A percentile compares a stretch with the other conserved stretches of the same genome.
phyloP scores from a whole-genome alignment of 2,797 vertebrate genomes.

The Labeo calbasu region DNA sequence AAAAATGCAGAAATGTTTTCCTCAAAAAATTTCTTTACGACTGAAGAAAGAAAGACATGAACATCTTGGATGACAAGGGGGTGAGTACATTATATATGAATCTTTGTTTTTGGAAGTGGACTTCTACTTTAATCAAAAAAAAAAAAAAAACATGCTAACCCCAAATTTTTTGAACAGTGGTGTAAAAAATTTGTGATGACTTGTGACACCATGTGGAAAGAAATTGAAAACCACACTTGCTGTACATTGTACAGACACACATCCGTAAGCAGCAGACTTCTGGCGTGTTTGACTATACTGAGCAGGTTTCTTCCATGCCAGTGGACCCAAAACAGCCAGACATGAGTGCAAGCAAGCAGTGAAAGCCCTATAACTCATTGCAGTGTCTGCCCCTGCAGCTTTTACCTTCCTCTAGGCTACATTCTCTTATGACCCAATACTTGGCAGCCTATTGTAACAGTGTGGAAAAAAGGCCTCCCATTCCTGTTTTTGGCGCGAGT shows the following conservation, averaged over 20 bases:
- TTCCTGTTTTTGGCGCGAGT: slow-evolving; percentile 59
- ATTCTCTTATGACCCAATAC: slow-evolving; percentile 58
- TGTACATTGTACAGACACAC: slow-evolving; percentile 21
- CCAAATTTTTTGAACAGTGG: not conserved
- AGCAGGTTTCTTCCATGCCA: slow-evolving; percentile 15
- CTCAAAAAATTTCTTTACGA: no score
- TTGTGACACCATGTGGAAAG: not conserved
- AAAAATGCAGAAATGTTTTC: no score
- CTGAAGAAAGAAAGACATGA: no score
- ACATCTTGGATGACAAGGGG: no score
- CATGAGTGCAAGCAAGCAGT: slow-evolving; percentile 48
- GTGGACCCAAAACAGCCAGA: slow-evolving; percentile 21
- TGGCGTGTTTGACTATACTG: not conserved
- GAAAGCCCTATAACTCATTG: slow-evolving; percentile 54
- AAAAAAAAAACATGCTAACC: not conserved
- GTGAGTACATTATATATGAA: no score
- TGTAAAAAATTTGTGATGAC: not conserved
- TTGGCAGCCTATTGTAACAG: slow-evolving; percentile 53
- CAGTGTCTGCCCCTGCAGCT: slow-evolving; percentile 53
- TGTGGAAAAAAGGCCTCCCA: slow-evolving; percentile 51
- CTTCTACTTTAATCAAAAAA: no score
- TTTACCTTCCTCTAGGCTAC: slow-evolving; percentile 56
- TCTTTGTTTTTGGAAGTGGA: no score
- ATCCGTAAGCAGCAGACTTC: not conserved
- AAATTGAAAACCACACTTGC: not conserved